These are phyloP conservation scores for Dinoponera quadriceps DNA, from an alignment of 1,140 invertebrate species.

Conservation along the genomic window DNA sequence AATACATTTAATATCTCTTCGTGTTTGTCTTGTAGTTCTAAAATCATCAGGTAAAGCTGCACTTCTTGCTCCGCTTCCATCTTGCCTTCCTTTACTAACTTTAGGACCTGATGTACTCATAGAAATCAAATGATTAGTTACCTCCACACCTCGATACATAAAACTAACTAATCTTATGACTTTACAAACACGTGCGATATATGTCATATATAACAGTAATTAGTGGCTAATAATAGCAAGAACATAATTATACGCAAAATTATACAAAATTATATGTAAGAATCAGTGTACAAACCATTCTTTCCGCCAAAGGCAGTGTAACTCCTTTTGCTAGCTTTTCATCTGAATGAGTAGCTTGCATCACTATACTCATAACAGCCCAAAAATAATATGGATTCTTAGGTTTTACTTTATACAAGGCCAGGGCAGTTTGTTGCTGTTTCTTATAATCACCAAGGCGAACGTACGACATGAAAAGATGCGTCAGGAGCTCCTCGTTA, in stretches of 20 bases:
- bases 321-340: slow-evolving; percentile 81
- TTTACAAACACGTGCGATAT: neutral
- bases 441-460: slow-evolving; percentile 95
- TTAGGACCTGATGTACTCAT: slow-evolving; percentile 89
- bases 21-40: slow-evolving; percentile 94
- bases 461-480: slow-evolving; percentile 98
- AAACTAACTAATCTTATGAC: neutral
- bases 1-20: slow-evolving; percentile 93
- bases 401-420: slow-evolving; percentile 94
- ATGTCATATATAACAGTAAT: neutral
- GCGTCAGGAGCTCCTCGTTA: slow-evolving; percentile 96
- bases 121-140: neutral
- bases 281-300: slow-evolving; percentile 87
- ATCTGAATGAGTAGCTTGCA: slow-evolving; percentile 90
- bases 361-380: slow-evolving; percentile 97
- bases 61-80: slow-evolving; percentile 97
- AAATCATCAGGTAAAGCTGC: slow-evolving; percentile 95
- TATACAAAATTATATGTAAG: slow-evolving; percentile 4
- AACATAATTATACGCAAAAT: neutral
- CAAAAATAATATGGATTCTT: slow-evolving; percentile 99
- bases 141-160: neutral
- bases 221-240: too few relatives aligned
- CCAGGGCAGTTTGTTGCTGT: slow-evolving; percentile 95
- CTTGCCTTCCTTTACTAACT: slow-evolving; percentile 95
- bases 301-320: slow-evolving; percentile 92